Evolutionary conservation across 2,797 vertebrate species (phyloP).

Genomic region (Megaceryle alcyon): DNA sequence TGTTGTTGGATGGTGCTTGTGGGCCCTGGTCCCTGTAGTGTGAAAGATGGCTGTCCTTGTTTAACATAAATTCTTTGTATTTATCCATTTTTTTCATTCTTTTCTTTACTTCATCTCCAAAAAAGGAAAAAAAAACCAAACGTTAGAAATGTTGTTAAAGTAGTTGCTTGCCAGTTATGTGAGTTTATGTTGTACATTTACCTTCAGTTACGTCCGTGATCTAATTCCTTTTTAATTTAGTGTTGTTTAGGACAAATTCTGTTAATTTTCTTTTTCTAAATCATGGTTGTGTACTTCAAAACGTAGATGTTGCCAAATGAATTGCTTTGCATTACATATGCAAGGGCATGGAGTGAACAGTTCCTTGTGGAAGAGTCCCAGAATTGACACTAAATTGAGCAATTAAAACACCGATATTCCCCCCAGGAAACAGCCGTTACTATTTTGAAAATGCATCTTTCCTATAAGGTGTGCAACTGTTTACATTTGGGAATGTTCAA

Average conservation of each 20-base stretch:
- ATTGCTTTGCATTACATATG: conserved; percentile 86
- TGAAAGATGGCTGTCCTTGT: conserved; percentile 96
- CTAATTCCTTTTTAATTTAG: conserved; percentile 84
- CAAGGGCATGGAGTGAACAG: conserved; percentile 83
- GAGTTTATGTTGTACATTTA: conserved; percentile 91
- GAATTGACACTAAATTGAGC: conserved; percentile 72
- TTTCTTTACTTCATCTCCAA: conserved; percentile 86
- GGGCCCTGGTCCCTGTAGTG: conserved; percentile 87
- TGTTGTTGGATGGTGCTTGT: conserved; percentile 99
- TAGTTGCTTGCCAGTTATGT: conserved; percentile 92
- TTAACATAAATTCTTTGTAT: conserved; percentile 86
- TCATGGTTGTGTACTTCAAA: conserved; percentile 78
- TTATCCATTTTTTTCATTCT: conserved; percentile 87
- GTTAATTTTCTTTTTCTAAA: conserved; percentile 84
- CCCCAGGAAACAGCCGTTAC: conserved; percentile 61
- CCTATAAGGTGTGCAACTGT: conserved; percentile 72
- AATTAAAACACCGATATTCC: conserved; percentile 48
- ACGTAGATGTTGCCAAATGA: conserved; percentile 75
- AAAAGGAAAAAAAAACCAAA: conserved; percentile 78
- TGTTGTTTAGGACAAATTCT: conserved; percentile 98
- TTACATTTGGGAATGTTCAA: conserved; percentile 75
- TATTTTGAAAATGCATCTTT: conserved; percentile 67
- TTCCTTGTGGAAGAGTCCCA: conserved; percentile 73
- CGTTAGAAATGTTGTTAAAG: conserved; percentile 86
- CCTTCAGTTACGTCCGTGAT: conserved; percentile 88